A percentile compares a stretch with the other conserved stretches of the same genome.
Evolutionary conservation across 2,797 vertebrate genomes (phyloP).

Genomic region (Malurus splendens): DNA sequence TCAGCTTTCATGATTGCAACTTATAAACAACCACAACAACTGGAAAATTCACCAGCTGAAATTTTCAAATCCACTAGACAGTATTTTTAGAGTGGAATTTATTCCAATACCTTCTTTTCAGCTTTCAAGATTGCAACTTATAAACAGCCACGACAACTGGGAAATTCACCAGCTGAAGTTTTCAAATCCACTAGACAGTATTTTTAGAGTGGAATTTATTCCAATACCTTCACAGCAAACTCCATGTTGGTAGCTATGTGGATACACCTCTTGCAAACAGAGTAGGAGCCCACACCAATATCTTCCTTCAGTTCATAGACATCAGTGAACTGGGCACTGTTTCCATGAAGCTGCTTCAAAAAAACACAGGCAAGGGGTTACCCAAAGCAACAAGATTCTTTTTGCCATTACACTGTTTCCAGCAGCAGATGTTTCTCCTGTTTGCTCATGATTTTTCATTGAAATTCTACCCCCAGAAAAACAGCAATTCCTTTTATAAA

Average conservation of each 20-base stretch:
- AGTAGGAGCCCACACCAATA: constrained; percentile 95
- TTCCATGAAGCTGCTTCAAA: constrained; percentile 83
- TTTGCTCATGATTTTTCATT: not conserved
- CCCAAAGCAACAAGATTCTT: not conserved
- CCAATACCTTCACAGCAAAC: constrained; percentile 92
- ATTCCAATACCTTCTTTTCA: constrained; percentile 76
- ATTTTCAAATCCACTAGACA: not conserved
- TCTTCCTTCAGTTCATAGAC: constrained; percentile 93
- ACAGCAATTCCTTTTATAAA: not conserved
- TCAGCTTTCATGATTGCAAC: not conserved
- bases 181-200: too few relatives aligned
- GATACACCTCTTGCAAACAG: constrained; percentile 93
- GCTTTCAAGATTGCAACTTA: not conserved
- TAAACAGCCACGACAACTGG: not conserved
- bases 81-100: not conserved
- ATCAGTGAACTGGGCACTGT: constrained; percentile 85
- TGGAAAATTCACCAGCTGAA: not conserved
- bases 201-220: not conserved
- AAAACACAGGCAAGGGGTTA: constrained; percentile 2
- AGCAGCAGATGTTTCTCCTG: not conserved
- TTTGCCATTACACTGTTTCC: not conserved
- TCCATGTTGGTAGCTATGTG: constrained; percentile 87
- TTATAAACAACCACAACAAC: not conserved
- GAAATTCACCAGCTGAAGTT: not conserved
- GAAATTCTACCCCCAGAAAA: not conserved